Evolutionary conservation across 2,797 vertebrate genomes (phyloP), one percentile per base, ranked within the genome.

Genomic region (Echiichthys vipera): DNA sequence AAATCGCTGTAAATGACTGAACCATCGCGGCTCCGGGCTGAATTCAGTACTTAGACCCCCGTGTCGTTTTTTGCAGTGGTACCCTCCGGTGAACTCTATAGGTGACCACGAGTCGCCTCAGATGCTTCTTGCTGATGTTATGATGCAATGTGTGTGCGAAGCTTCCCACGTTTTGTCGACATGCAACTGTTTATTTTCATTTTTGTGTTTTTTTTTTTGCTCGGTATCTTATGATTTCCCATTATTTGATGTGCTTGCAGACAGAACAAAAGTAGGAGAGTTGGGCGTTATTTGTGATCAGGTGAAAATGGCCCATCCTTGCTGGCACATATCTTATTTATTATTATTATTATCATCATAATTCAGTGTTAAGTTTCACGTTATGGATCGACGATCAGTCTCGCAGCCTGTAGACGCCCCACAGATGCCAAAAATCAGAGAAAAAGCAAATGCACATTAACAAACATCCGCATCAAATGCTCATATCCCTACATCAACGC

Each of bases 41-140:
- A 64, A 39, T 61, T n/a, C 69, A 80, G 76, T 73, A 63, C 63
- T 50, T 76, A 87, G 70, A 75, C 89, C 90, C 88, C 88, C 83
- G 42, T 72, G 80, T 83, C 25, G 30, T 71, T 79, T 71, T 67
- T 76, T 55, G 81, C 73, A 62, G 75, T 91, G 91, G 90, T 92
- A 73, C 83, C 87, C 87, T 88, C 92, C 85, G 78, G 76, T 93
- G 90, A 93, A 94, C 92, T 91, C 89, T 89, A 80, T 85, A 84
- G 73, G 77, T 91, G 88, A 84, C 86, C 89, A 87, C 64, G 89
- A 88, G 88, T 85, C 80, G 77, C 84, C 85, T 90, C 84, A 78
- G 85, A 90, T 81, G 89, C 87, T 74, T 85, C 84, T 74, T 85
- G 79, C 67, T 74, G 45, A n/a, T 90, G 87, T 91, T 90, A 71